Evolutionary conservation across 2,888 invertebrate genomes (phyloP).

Genomic region (Synergus itoensis): DNA sequence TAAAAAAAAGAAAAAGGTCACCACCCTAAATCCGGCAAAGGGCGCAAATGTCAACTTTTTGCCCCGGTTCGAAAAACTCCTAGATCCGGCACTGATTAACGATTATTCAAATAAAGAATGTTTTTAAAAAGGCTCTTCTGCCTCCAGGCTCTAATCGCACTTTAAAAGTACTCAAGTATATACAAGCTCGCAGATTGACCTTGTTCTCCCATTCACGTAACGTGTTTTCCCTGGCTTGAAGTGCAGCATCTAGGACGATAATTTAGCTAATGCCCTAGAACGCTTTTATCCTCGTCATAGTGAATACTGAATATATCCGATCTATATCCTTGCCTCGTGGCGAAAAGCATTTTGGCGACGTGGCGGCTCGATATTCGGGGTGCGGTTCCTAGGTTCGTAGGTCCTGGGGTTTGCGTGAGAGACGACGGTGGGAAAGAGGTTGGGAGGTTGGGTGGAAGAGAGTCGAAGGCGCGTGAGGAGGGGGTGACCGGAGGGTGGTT

Average conservation of each 20-base stretch:
- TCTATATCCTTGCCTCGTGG: slow-evolving; percentile 5
- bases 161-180: neutral
- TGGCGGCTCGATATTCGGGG: slow-evolving; percentile 76
- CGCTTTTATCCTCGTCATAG: neutral
- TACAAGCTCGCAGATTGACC: neutral
- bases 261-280: neutral
- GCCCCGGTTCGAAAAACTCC: no score
- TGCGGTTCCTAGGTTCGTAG: slow-evolving; percentile 67
- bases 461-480: slow-evolving; percentile 55
- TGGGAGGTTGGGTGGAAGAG: slow-evolving; percentile 53
- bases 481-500: slow-evolving; percentile 44
- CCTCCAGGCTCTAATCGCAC: neutral
- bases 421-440: slow-evolving; percentile 57
- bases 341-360: slow-evolving; percentile 61
- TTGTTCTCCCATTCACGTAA: slow-evolving; percentile 7
- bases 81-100: no score
- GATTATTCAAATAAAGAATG: neutral
- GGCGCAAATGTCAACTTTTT: no score
- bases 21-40: no score
- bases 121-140: neutral
- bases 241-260: neutral
- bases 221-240: neutral
- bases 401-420: slow-evolving; percentile 72
- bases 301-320: neutral
- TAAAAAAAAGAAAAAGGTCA: no score